phyloP scores from a whole-genome alignment of 2,113 vertebrate genomes.

The Gavialis gangeticus region DNA sequence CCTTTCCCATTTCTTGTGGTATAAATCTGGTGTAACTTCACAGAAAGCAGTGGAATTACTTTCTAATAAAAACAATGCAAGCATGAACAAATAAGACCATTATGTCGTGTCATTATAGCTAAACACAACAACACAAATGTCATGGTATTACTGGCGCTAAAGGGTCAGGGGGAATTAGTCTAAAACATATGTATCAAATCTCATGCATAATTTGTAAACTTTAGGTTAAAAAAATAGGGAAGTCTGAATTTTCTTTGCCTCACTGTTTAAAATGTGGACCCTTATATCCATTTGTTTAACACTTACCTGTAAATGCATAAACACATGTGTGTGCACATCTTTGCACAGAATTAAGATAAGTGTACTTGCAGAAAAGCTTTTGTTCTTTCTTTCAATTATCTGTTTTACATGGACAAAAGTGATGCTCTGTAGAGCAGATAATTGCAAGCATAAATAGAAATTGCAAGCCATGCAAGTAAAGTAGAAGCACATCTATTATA shows the following conservation, averaged over 20 bases:
- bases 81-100: neutral
- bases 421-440: neutral
- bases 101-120: neutral
- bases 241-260: neutral
- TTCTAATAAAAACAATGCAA: neutral
- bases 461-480: neutral
- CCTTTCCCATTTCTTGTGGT: neutral
- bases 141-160: neutral
- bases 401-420: rapidly evolving
- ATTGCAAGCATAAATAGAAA: neutral
- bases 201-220: neutral
- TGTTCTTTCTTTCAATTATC: neutral
- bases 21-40: neutral
- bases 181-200: no score
- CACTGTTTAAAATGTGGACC: neutral
- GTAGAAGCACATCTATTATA: neutral
- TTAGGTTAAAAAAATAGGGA: rapidly evolving
- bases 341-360: neutral
- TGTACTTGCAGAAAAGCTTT: neutral
- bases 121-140: neutral
- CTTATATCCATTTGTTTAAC: neutral
- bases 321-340: neutral
- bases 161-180: neutral
- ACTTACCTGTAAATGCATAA: neutral
- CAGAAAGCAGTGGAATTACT: neutral